These are phyloP conservation scores for Aldrovandia affinis DNA, from an alignment of 2,797 vertebrate species.

Conservation along the genomic window DNA sequence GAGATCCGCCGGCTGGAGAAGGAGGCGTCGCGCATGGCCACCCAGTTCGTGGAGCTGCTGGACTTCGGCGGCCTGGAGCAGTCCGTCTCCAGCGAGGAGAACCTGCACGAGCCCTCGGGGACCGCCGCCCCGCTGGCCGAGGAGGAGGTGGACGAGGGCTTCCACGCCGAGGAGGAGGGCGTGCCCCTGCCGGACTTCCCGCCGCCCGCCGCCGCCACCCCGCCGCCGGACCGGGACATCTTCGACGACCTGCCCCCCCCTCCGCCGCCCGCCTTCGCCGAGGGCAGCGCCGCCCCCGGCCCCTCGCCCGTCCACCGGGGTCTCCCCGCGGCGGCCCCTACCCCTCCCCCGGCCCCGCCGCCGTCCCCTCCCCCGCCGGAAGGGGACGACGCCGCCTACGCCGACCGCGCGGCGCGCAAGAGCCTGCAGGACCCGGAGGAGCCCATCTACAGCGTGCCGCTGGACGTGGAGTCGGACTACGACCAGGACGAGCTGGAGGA, in stretches of 20 bases:
- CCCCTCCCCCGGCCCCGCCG: slow-evolving; percentile 50
- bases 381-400: slow-evolving; percentile 49
- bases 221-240: slow-evolving; percentile 72
- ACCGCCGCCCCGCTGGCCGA: slow-evolving; percentile 58
- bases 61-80: slow-evolving; percentile 80
- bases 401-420: slow-evolving; percentile 67
- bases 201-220: slow-evolving; percentile 67
- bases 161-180: slow-evolving; percentile 84
- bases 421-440: slow-evolving; percentile 79
- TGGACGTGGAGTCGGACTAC: slow-evolving; percentile 86
- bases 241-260: slow-evolving; percentile 76
- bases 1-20: slow-evolving; percentile 89
- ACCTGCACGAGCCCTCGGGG: slow-evolving; percentile 60
- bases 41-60: slow-evolving; percentile 84
- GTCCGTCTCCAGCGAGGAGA: slow-evolving; percentile 64
- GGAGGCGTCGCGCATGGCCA: slow-evolving; percentile 86
- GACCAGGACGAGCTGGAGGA: slow-evolving; percentile 90
- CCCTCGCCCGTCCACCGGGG: slow-evolving; percentile 1
- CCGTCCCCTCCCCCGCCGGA: slow-evolving; percentile 36
- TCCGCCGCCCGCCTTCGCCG: slow-evolving; percentile 75
- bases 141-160: slow-evolving; percentile 87
- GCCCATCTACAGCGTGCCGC: slow-evolving; percentile 81
- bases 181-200: slow-evolving; percentile 76
- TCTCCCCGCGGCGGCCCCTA: slow-evolving; percentile 22
- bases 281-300: slow-evolving; percentile 50